Evolutionary conservation across 2,797 vertebrate species (phyloP), one percentile per base, ranked within the genome.

Genomic region (Etheostoma nigrum): DNA sequence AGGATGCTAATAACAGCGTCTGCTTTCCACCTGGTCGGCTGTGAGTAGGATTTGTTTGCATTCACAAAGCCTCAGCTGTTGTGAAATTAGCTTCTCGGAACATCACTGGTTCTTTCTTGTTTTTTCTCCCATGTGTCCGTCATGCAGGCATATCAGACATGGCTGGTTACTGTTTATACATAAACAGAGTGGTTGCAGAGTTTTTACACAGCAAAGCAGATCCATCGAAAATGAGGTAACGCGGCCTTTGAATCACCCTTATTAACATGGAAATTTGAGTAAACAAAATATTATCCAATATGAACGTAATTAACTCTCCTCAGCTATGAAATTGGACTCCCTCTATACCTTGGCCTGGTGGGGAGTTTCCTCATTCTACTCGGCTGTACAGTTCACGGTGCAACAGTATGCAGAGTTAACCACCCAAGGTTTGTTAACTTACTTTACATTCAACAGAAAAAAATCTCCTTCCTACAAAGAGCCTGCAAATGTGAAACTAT

Each of bases 1-100:
- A 94, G 92, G 89, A 92, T 95, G 18, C 27, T 88, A 49, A 53
- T 62, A 2, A 67, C 74, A 2, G 77, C 73, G 0, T 69, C 74
- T 21, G 72, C 58, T 45, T 44, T 87, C 36, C 78, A 90, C 44
- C 55, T 84, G 52, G 0, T 75, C 0, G 53, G 85, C 49, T 86
- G 71, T 85, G 75, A 91, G 82, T 74, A 4, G 1, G 3, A 49
- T 9, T 14, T 59, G 45, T 51, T 64, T 18, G 44, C 27, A 1
- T 51, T 42, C 6, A 45, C 16, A 49, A 25, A 62, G 11, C 25
- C 10, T 4, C 16, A 16, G 33, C 21, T 42, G 11, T 15, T 16
- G 12, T 30, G 7, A 16, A 3, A 72, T 51, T 19, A 27, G 19
- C 55, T 40, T n/a, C 48, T 78, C 23, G 1, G 33, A 51, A 21